A percentile compares a stretch with the other conserved stretches of the same genome.
Evolutionary conservation across 1,140 invertebrate genomes (phyloP).

Genomic region (Meloidogyne floridensis): DNA sequence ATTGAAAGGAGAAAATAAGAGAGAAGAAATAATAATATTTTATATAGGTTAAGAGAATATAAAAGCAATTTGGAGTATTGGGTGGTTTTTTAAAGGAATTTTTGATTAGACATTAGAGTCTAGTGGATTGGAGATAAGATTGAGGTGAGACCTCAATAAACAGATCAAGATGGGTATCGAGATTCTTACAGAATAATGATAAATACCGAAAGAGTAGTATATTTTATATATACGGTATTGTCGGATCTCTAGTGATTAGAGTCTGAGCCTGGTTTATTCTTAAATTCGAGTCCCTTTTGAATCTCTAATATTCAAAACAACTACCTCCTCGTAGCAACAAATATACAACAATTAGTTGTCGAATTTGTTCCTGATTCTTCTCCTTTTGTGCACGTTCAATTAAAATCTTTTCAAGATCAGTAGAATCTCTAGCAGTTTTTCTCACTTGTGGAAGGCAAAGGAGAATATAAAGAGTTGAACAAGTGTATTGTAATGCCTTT

Average conservation of each 20-base stretch:
- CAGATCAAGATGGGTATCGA: too few species aligned
- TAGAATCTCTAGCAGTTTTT: slow-evolving; percentile 5
- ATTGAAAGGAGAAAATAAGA: neutral
- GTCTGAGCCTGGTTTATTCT: too few species aligned
- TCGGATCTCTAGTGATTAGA: too few species aligned
- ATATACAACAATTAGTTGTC: slow-evolving; percentile 39
- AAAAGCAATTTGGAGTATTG: neutral
- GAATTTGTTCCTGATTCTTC: slow-evolving; percentile 25
- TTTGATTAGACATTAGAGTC: too few species aligned
- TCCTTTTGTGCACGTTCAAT: slow-evolving; percentile 10
- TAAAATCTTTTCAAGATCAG: slow-evolving; percentile 6
- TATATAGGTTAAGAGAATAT: neutral
- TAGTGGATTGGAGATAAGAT: too few species aligned
- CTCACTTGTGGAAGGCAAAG: slow-evolving; percentile 17
- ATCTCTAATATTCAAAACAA: slow-evolving; percentile 10
- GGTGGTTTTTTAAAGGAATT: too few species aligned
- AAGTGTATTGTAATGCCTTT: slow-evolving; percentile 22
- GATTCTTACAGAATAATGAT: too few species aligned
- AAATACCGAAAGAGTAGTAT: too few species aligned
- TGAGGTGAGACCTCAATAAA: too few species aligned
- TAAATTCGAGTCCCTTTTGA: neutral
- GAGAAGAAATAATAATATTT: neutral
- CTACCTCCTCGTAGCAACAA: slow-evolving; percentile 45
- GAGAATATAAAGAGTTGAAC: slow-evolving; percentile 18
- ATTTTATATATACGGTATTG: too few species aligned